These are phyloP conservation scores for Hipparchia semele DNA, from an alignment of 2,888 invertebrate species.

Conservation along the genomic window DNA sequence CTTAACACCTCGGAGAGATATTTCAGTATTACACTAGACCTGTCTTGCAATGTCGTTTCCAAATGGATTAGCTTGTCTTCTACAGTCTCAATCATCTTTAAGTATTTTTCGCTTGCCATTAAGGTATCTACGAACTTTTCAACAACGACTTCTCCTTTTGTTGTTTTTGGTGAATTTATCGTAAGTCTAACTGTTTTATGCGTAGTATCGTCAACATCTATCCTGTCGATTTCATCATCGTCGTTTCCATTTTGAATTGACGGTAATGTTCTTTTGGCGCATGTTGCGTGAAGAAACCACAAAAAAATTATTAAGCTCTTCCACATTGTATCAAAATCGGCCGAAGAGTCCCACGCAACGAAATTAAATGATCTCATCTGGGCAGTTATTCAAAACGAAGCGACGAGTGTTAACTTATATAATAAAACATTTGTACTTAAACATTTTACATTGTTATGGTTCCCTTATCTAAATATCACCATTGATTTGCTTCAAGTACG, in stretches of 20 bases:
- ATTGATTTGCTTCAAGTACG: slow-evolving; percentile 16
- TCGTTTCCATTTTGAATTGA: slow-evolving; percentile 19
- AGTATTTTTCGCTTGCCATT: slow-evolving; percentile 65
- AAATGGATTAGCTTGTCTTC: slow-evolving; percentile 62
- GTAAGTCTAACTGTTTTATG: slow-evolving; percentile 38
- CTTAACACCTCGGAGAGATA: slow-evolving; percentile 62
- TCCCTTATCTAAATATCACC: slow-evolving; percentile 31
- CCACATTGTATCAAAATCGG: slow-evolving; percentile 34
- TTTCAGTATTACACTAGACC: slow-evolving; percentile 61
- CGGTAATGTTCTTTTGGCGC: slow-evolving; percentile 20
- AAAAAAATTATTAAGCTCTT: slow-evolving; percentile 21
- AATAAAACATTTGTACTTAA: slow-evolving; percentile 39
- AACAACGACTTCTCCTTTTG: slow-evolving; percentile 56
- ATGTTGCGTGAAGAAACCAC: slow-evolving; percentile 24
- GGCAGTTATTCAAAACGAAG: slow-evolving; percentile 28
- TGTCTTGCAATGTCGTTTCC: slow-evolving; percentile 62
- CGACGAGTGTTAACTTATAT: slow-evolving; percentile 28
- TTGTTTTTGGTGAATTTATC: slow-evolving; percentile 42
- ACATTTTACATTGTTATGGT: slow-evolving; percentile 35
- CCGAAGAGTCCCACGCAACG: slow-evolving; percentile 31
- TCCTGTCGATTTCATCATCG: slow-evolving; percentile 28
- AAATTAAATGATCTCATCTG: slow-evolving; percentile 28
- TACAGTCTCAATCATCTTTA: slow-evolving; percentile 65
- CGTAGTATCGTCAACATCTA: slow-evolving; percentile 18
- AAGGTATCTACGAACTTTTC: slow-evolving; percentile 71